Conservation (phyloP, 1,140 invertebrate genomes). For the Temnothorax curvispinosus region DNA sequence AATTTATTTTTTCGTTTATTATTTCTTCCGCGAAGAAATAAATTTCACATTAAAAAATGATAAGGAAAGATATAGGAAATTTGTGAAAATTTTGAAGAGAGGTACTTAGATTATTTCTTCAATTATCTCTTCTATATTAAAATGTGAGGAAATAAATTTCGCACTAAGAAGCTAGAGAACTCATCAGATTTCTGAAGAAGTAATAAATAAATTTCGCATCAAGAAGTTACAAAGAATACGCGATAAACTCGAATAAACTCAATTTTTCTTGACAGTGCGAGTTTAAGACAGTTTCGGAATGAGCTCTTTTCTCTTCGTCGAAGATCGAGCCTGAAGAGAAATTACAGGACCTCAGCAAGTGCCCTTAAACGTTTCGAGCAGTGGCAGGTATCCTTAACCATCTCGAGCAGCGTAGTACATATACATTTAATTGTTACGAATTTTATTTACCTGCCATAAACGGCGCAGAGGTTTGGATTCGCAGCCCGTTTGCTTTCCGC, state of each 20-base stretch:
- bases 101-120: neutral
- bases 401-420: neutral
- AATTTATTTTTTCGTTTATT: neutral
- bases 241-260: neutral
- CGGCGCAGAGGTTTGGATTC: constrained; percentile 79
- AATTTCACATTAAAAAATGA: neutral
- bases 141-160: neutral
- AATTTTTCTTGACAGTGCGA: neutral
- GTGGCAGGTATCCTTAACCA: neutral
- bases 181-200: neutral
- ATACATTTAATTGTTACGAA: neutral
- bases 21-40: neutral
- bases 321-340: neutral
- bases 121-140: neutral
- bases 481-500: constrained; percentile 79
- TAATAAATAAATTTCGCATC: neutral
- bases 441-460: constrained; percentile 82
- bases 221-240: neutral
- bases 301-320: neutral
- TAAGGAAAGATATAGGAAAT: neutral
- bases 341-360: neutral
- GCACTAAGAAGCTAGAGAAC: neutral
- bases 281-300: neutral
- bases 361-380: too few species aligned
- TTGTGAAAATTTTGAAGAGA: neutral